Conservation (phyloP, 1,140 invertebrate species). For the Meloidogyne hapla region DNA sequence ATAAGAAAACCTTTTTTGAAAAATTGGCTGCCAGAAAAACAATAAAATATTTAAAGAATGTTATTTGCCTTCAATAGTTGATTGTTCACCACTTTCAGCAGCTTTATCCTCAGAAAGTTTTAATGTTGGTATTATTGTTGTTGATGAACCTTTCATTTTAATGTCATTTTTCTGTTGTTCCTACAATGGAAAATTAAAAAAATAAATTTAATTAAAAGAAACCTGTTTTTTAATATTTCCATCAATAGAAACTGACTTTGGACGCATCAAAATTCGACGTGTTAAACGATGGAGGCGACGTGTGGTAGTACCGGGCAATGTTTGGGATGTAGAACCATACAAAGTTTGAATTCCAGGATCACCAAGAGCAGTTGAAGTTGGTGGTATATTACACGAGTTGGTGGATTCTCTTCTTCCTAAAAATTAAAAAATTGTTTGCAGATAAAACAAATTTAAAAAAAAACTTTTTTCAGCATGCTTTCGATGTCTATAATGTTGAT, state of each 20-base stretch:
- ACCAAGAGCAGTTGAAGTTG: neutral
- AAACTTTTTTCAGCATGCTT: slow-evolving; percentile 54
- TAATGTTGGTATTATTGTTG: slow-evolving; percentile 3
- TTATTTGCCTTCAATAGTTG: neutral
- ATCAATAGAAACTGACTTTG: neutral
- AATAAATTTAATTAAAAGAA: no score
- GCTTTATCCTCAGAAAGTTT: neutral
- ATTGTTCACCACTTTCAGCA: neutral
- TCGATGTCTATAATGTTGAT: slow-evolving; percentile 56
- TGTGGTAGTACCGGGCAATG: neutral
- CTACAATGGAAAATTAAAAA: neutral
- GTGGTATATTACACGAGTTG: neutral
- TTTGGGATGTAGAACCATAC: neutral
- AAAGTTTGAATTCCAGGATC: neutral
- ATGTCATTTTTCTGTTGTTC: neutral
- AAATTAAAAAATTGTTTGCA: neutral
- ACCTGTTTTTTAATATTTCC: neutral
- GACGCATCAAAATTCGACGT: neutral
- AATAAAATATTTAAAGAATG: neutral
- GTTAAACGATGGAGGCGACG: neutral
- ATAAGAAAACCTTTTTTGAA: no score
- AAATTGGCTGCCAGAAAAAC: no score
- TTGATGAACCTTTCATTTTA: neutral
- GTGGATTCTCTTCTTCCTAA: neutral
- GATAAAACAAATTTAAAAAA: neutral